Percentiles rank a stretch among this genome's conserved stretches.
These are phyloP conservation scores for Sphaerophoria taeniata DNA, from an alignment of 2,888 invertebrate genomes.

Conservation along the genomic window DNA sequence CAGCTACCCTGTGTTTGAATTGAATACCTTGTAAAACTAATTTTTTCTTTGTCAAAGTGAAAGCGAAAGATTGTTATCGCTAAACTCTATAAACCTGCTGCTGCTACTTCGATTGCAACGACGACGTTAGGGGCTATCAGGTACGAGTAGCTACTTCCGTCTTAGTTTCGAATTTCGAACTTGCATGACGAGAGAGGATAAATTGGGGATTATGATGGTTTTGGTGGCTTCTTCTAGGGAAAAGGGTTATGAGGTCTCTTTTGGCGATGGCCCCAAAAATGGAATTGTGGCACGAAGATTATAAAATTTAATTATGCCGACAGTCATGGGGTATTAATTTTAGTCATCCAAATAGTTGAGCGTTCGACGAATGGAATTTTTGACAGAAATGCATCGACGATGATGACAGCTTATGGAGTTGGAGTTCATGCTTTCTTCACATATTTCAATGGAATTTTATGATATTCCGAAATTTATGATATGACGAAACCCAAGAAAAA, in stretches of 20 bases:
- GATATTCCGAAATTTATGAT: no score
- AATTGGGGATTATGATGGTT: slow-evolving; percentile 45
- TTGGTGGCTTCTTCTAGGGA: slow-evolving; percentile 44
- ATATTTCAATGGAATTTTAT: no score
- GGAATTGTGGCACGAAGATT: slow-evolving; percentile 69
- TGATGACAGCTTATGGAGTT: no score
- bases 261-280: slow-evolving; percentile 12
- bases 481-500: no score
- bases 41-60: slow-evolving; percentile 36
- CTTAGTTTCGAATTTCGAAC: neutral
- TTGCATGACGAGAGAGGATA: slow-evolving; percentile 59
- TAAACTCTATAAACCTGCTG: slow-evolving; percentile 43
- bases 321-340: slow-evolving; percentile 41
- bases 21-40: slow-evolving; percentile 62
- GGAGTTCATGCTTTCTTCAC: no score
- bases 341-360: slow-evolving; percentile 23
- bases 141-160: slow-evolving; percentile 45
- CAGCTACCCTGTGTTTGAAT: slow-evolving; percentile 10
- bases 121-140: neutral
- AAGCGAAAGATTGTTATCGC: slow-evolving; percentile 59
- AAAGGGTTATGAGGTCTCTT: slow-evolving; percentile 36
- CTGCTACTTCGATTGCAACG: slow-evolving; percentile 4
- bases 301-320: slow-evolving; percentile 70
- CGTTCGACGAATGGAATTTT: slow-evolving; percentile 43
- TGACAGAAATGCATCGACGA: no score